A percentile compares a stretch with the other conserved stretches of the same genome.
Evolutionary conservation across 2,797 vertebrate species (phyloP).

Genomic region (Protosalanx chinensis): DNA sequence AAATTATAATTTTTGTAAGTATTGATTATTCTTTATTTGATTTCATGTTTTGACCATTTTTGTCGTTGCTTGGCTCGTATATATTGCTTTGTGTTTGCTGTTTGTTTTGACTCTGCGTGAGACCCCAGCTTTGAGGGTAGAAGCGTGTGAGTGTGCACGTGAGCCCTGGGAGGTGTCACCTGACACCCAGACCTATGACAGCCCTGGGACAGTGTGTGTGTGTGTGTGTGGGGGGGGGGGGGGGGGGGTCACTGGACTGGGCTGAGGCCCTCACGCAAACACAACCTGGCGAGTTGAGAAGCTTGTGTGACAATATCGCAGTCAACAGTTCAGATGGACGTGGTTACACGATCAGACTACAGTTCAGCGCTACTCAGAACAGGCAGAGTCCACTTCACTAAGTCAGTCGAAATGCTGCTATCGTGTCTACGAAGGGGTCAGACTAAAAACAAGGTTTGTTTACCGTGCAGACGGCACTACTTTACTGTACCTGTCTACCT

Average conservation of each 20-base stretch:
- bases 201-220: slow-evolving; percentile 13
- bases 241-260: neutral
- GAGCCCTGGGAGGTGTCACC: neutral
- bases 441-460: neutral
- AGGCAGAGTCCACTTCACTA: neutral
- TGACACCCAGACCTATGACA: slow-evolving; percentile 29
- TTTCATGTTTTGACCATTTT: slow-evolving; percentile 27
- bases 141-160: neutral
- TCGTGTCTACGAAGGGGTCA: neutral
- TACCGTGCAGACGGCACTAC: neutral
- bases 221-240: neutral
- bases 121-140: slow-evolving; percentile 42
- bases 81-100: slow-evolving; percentile 37
- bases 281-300: neutral
- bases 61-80: slow-evolving; percentile 18
- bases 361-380: neutral
- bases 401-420: neutral
- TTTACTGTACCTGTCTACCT: neutral
- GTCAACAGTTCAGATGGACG: neutral
- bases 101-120: slow-evolving; percentile 39
- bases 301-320: neutral
- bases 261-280: neutral
- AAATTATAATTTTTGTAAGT: slow-evolving; percentile 66
- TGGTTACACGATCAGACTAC: neutral
- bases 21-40: slow-evolving; percentile 56